These are phyloP conservation scores for Macrobrachium nipponense DNA, from an alignment of 1,140 invertebrate genomes.

Conservation along the genomic window DNA sequence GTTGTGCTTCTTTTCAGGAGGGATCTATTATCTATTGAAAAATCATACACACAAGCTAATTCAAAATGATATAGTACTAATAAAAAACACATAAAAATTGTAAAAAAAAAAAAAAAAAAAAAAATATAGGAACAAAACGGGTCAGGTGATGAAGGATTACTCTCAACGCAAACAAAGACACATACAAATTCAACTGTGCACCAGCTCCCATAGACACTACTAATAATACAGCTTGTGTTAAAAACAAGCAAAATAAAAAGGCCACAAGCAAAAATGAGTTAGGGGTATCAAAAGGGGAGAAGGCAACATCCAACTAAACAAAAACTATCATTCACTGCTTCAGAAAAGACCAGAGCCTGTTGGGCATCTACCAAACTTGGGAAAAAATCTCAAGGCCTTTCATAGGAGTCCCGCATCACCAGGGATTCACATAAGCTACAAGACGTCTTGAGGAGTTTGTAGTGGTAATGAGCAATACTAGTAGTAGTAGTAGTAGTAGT, in stretches of 20 bases:
- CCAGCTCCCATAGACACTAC: slow-evolving; percentile 21
- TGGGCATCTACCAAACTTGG: slow-evolving; percentile 42
- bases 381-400: slow-evolving; percentile 42
- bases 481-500: not conserved
- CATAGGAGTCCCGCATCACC: slow-evolving; percentile 31
- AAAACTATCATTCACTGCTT: slow-evolving; percentile 55
- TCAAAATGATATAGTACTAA: too few relatives aligned
- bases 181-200: slow-evolving; percentile 39
- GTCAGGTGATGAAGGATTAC: slow-evolving; percentile 43
- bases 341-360: slow-evolving; percentile 59
- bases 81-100: not conserved
- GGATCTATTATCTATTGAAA: too few relatives aligned
- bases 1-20: too few relatives aligned
- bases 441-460: slow-evolving; percentile 26
- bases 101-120: not conserved
- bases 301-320: slow-evolving; percentile 50
- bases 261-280: slow-evolving; percentile 64
- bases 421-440: slow-evolving; percentile 7
- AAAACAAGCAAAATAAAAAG: slow-evolving; percentile 67
- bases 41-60: too few relatives aligned
- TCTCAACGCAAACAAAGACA: slow-evolving; percentile 48
- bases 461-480: slow-evolving; percentile 11
- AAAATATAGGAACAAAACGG: slow-evolving; percentile 28
- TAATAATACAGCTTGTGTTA: slow-evolving; percentile 45
- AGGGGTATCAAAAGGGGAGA: slow-evolving; percentile 21